Percentiles rank a stretch among this genome's conserved stretches.
Conservation (phyloP, 1,140 invertebrate species). For the Drosophila albomicans region DNA sequence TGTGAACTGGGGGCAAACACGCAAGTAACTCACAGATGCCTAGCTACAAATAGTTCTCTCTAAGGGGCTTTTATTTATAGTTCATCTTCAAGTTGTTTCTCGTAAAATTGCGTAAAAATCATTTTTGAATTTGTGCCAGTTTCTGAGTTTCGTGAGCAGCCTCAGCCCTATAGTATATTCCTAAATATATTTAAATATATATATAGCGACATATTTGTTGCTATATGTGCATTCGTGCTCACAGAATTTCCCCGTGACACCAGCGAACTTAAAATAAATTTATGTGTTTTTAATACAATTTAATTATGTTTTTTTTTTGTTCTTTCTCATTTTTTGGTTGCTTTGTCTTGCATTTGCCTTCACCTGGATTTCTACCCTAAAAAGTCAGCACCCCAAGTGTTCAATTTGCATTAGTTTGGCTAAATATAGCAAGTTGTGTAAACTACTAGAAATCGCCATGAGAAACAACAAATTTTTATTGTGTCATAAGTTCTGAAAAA, state of each 20-base stretch:
- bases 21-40: constrained; percentile 58
- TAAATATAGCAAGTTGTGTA: background rate
- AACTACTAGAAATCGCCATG: background rate
- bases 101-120: constrained; percentile 82
- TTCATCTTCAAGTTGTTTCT: constrained; percentile 78
- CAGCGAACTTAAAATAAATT: constrained; percentile 65
- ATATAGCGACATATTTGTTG: constrained; percentile 9
- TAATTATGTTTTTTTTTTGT: constrained; percentile 54
- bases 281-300: constrained; percentile 79
- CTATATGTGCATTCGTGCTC: constrained; percentile 26
- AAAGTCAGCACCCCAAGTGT: background rate
- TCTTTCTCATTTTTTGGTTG: too few relatives aligned
- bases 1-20: constrained; percentile 19
- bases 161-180: constrained; percentile 33
- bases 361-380: background rate
- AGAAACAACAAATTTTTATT: background rate
- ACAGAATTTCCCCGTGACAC: constrained; percentile 57
- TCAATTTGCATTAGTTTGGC: background rate
- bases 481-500: background rate
- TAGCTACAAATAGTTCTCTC: constrained; percentile 67
- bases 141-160: constrained; percentile 49
- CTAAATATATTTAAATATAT: constrained; percentile 33
- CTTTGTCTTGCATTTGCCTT: constrained; percentile 10
- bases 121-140: constrained; percentile 82
- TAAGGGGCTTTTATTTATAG: constrained; percentile 74